Evolutionary conservation across 2,113 vertebrate species (phyloP).

Genomic region (Mugil cephalus): DNA sequence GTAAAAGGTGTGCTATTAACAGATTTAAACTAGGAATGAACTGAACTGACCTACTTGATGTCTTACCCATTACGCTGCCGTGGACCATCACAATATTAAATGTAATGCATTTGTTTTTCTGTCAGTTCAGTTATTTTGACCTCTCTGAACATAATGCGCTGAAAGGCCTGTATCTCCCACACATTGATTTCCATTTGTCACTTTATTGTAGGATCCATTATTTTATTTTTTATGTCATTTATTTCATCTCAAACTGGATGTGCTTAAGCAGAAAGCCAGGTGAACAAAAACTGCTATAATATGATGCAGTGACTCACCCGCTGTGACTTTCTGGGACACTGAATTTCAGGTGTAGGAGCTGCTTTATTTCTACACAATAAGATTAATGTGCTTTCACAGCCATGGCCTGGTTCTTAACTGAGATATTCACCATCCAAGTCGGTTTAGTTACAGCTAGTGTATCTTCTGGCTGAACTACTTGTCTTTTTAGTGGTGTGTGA

Average conservation of each 20-base stretch:
- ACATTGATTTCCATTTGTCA: no score
- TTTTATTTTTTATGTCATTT: no score
- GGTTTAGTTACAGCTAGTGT: slow-evolving; percentile 1
- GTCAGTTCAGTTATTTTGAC: neutral
- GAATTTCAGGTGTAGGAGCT: neutral
- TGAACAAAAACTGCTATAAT: no score
- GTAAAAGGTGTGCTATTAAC: neutral
- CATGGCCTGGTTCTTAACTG: slow-evolving; percentile 25
- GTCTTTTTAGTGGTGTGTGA: no score
- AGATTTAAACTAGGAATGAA: neutral
- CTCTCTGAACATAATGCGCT: no score
- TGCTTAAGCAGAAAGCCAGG: no score
- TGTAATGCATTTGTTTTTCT: neutral
- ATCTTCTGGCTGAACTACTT: slow-evolving; percentile 13
- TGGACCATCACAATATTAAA: neutral
- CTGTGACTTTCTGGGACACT: neutral
- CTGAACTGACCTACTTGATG: no score
- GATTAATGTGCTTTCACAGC: slow-evolving; percentile 18
- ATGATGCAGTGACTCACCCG: neutral
- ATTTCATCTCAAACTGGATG: no score
- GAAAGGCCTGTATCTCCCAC: no score
- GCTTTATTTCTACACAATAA: neutral
- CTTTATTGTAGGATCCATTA: no score
- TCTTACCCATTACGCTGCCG: neutral
- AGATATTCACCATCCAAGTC: slow-evolving; percentile 16